Percentiles rank a stretch among this genome's conserved stretches.
Evolutionary conservation across 1,140 invertebrate species (phyloP).

Genomic region (Leucophenga varia): DNA sequence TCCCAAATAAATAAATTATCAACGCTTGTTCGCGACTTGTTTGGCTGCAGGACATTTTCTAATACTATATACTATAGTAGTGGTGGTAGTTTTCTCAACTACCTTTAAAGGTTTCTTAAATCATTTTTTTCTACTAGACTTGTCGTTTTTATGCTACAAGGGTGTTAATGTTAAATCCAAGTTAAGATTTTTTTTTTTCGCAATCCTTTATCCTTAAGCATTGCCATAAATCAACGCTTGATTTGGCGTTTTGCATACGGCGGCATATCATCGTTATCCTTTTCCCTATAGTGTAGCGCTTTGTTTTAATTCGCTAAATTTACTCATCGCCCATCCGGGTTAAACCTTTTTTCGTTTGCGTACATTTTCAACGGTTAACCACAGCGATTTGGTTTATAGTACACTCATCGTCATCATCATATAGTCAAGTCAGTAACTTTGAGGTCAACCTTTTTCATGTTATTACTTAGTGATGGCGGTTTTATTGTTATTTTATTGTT

Average conservation of each 20-base stretch:
- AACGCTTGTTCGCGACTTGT: conserved; percentile 7
- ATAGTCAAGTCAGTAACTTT: conserved; percentile 33
- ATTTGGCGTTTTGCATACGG: conserved; percentile 41
- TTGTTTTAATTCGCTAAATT: conserved; percentile 50
- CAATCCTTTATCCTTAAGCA: conserved; percentile 37
- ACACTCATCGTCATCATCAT: conserved; percentile 40
- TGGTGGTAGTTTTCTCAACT: no score
- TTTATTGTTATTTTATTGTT: no score
- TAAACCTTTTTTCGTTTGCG: no score
- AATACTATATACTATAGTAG: no score
- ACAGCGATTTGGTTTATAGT: conserved; percentile 33
- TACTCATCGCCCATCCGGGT: conserved; percentile 25
- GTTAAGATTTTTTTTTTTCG: conserved; percentile 43
- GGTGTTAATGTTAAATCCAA: conserved; percentile 40
- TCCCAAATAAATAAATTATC: conserved; percentile 55
- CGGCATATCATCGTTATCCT: conserved; percentile 23
- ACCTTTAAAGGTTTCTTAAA: no score
- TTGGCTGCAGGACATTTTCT: no score
- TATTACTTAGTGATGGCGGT: conserved; percentile 22
- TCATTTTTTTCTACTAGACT: no score
- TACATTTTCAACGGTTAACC: conserved; percentile 29
- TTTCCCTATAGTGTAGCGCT: conserved; percentile 46
- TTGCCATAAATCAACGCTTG: conserved; percentile 47
- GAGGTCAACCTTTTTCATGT: conserved; percentile 51
- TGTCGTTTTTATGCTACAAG: conserved; percentile 29